Evolutionary conservation across 2,797 vertebrate genomes (phyloP).

Genomic region (Falco naumanni): DNA sequence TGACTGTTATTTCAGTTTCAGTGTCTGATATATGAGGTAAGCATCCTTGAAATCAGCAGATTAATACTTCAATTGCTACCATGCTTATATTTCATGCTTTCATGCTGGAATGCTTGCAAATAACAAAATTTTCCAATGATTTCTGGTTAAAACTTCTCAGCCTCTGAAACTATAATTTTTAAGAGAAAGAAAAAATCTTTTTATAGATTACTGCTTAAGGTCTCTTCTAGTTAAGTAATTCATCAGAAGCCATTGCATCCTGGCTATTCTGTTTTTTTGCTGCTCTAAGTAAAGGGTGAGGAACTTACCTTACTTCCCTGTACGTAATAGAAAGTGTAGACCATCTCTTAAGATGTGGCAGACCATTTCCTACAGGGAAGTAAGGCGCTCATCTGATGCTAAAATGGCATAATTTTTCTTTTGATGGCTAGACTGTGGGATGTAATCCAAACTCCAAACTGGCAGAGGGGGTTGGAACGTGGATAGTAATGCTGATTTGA

Average conservation of each 20-base stretch:
- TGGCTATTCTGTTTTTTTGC: background rate
- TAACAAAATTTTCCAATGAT: background rate
- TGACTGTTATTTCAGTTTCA: background rate
- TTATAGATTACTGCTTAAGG: background rate
- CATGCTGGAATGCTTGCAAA: background rate
- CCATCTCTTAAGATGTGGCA: background rate
- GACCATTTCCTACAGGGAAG: slow-evolving; percentile 12
- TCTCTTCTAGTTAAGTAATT: background rate
- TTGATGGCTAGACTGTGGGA: background rate
- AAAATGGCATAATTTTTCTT: slow-evolving; percentile 43
- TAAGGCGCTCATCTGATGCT: slow-evolving; percentile 3
- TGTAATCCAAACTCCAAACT: slow-evolving; percentile 25
- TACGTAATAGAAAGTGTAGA: background rate
- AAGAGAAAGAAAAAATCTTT: background rate
- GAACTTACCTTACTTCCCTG: background rate
- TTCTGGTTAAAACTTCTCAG: background rate
- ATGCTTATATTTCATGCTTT: background rate
- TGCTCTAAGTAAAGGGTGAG: background rate
- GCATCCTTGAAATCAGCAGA: background rate
- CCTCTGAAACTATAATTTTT: background rate
- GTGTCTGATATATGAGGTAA: background rate
- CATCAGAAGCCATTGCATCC: background rate
- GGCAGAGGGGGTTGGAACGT: background rate
- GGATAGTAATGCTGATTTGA: slow-evolving; percentile 44
- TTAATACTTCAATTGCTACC: background rate